These are phyloP conservation scores for Acrobasis repandana DNA, from an alignment of 2,888 invertebrate genomes.

Conservation along the genomic window DNA sequence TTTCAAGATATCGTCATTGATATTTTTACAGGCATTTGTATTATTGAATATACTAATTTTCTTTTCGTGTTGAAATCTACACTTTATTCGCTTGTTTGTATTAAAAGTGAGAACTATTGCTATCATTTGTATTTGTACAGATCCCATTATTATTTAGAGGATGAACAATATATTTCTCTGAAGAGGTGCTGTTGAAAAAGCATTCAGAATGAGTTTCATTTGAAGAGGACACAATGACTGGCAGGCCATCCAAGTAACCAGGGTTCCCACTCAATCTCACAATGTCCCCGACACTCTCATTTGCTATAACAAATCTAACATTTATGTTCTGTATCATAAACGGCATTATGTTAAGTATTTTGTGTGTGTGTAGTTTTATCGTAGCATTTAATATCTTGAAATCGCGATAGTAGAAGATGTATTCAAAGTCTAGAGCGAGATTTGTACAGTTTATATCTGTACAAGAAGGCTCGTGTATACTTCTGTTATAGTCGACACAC, in stretches of 20 bases:
- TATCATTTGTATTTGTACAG: constrained; percentile 62
- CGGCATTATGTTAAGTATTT: constrained; percentile 42
- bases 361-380: constrained; percentile 54
- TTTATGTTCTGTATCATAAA: constrained; percentile 58
- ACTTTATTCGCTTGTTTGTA: constrained; percentile 71
- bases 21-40: constrained; percentile 50
- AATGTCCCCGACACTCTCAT: constrained; percentile 50
- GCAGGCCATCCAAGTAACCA: constrained; percentile 87
- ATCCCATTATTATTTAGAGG: constrained; percentile 67
- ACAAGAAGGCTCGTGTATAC: constrained; percentile 57
- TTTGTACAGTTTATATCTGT: constrained; percentile 56
- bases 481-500: constrained; percentile 57
- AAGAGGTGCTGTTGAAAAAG: constrained; percentile 53
- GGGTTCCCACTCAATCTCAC: constrained; percentile 87
- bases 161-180: constrained; percentile 39
- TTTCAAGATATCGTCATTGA: constrained; percentile 52
- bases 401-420: constrained; percentile 59
- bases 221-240: constrained; percentile 77
- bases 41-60: constrained; percentile 40
- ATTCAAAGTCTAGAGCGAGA: constrained; percentile 60
- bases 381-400: constrained; percentile 60
- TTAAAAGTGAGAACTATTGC: constrained; percentile 73
- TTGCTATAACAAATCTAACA: constrained; percentile 58
- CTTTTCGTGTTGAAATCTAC: constrained; percentile 50
- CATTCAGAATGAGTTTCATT: constrained; percentile 54